Evolutionary conservation across 2,888 invertebrate species (phyloP), one percentile per base, ranked within the genome.

Genomic region (Ochropacha duplaris): DNA sequence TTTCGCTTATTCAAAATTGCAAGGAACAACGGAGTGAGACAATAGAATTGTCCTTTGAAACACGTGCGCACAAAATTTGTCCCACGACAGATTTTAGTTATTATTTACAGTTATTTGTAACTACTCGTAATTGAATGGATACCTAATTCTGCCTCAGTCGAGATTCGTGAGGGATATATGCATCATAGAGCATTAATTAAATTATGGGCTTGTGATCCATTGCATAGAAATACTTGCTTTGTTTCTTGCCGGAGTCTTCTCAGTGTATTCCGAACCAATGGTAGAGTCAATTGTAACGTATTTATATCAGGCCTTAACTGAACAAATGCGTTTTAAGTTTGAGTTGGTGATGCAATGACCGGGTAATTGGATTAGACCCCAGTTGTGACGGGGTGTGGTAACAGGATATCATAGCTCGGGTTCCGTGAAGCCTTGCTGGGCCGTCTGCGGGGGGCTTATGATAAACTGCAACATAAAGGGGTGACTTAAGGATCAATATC

Each of bases 21-120:
- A 76, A 76, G 72, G 74, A 68, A 72, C 71, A 72, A 74, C 71
- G 62, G 64, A 65, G 59, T 63, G 61, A 74, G 80, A 89, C 88
- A 89, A 89, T 88, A 86, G 88, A 88, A 87, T 86, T 83, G 81
- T 82, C 81, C 84, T 81, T 71, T 66, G 57, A 62, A 62, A 59
- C 60, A 22, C 11, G 54, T 26, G 26, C 50, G 50, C 26, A 26
- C 26, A 50, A 16, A 28, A 28, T 28, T 31, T 19, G 34, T 31
- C 31, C 19, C 19, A 34, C 22, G 31, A 3, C 31, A 31, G 31
- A 31, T 52, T 52, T 52, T 52, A 22, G 31, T 52, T 11, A 52
- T 52, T 52, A 52, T 52, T 24, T 52, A 19, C 31, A 22, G 51
- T 34, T 16, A 31, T 31, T 44, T 28, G 28, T 50, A 22, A 50